Percentiles rank a stretch among this genome's conserved stretches.
Evolutionary conservation across 2,113 vertebrate species (phyloP).

Genomic region (Corythornis madagascariensis): DNA sequence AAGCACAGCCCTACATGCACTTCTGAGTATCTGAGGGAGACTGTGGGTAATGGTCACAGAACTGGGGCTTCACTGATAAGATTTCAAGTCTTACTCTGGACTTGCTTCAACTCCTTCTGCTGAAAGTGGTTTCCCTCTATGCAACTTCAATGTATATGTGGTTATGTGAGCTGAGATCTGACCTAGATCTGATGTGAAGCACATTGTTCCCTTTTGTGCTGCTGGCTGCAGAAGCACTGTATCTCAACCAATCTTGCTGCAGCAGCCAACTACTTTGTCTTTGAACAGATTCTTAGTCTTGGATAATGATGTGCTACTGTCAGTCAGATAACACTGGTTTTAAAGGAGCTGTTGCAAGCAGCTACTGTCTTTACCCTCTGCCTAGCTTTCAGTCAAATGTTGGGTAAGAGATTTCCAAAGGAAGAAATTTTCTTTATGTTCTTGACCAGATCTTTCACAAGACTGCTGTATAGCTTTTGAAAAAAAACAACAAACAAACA

Average conservation of each 20-base stretch:
- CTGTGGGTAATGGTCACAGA: not conserved
- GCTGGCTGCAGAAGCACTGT: conserved; percentile 7
- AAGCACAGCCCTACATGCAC: not conserved
- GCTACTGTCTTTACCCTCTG: not conserved
- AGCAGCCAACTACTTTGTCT: conserved; percentile 44
- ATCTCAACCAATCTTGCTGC: conserved; percentile 39
- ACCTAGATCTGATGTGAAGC: conserved; percentile 47
- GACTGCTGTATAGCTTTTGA: not conserved
- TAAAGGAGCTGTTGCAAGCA: conserved; percentile 42
- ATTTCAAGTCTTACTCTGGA: not conserved
- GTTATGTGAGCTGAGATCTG: conserved; percentile 53
- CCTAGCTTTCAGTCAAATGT: not conserved
- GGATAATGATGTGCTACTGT: conserved; percentile 8
- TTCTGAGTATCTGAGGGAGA: not conserved
- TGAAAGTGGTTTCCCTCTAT: not conserved
- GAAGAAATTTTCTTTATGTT: not conserved
- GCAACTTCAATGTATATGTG: not conserved
- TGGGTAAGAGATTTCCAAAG: not conserved
- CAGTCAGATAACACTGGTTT: not conserved
- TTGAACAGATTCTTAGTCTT: not conserved
- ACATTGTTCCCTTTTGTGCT: conserved; percentile 19
- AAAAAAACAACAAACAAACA: not conserved
- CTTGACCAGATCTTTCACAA: not conserved
- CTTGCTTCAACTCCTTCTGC: not conserved
- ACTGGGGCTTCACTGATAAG: not conserved